Conservation (phyloP, 2,113 vertebrate genomes). For the sheep (Ovis aries) region ARS-UI_Ramb_v3.0 NC_056080.1:64143001-64143500, state of each 20-base stretch:
- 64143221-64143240: not conserved
- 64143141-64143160: not conserved
- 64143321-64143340: not conserved
- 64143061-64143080: not conserved
- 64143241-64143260: not conserved
- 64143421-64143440: not conserved
- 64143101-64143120: not conserved
- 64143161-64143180: not conserved
- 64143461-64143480: not conserved
- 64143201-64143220: not conserved
- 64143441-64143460: not conserved
- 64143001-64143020: not conserved
- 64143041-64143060: not conserved
- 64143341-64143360: not conserved
- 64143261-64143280: not conserved
- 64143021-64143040: not conserved
- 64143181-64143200: not conserved
- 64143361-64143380: not conserved
- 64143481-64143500: not conserved
- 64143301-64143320: not conserved
- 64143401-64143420: not conserved
- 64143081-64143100: not conserved
- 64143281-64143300: not conserved
- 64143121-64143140: not conserved
- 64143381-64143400: not conserved